Base-by-base conservation (phyloP, 2,888 invertebrate genomes). In the Drosophila anceps region DNA sequence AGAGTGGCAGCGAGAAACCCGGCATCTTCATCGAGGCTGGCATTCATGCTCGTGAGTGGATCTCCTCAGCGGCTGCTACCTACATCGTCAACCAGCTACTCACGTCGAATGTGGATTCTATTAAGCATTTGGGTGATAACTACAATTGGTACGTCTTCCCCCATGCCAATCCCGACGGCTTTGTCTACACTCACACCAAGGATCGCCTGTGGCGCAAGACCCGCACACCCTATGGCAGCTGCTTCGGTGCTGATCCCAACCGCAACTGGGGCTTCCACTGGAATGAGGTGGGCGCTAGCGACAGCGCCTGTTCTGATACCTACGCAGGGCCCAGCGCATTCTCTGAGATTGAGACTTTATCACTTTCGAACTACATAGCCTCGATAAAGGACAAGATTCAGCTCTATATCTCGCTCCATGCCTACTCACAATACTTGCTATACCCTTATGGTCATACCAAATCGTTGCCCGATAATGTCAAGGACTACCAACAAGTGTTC, bases 41-140 rank as follows among this genome's bases (percentile, higher is more conserved):
- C 44, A 96, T 96, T 81, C 94, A 96, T 71, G 96, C 95, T 0
- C 95, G 97, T 51, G 97, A 97, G 92, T 97, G 96, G 96, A 94
- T 96, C 7, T 94, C 95, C 0, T 95, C 96, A 0, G 95, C 96
- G 0, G 94, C 95, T 0, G 91, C 95, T 0, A 94, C 95, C 0
- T 96, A 95, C 79, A 92, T 96, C 2, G 91, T 95, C 8, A 94
- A 95, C 73, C 94, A 96, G 85, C 91, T 96, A 5, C 91, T 95
- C 13, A 94, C 93, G 64, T 95, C 95, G 39, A 91, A 93, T 0
- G 93, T 95, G 31, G 79, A 92, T 0, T 93, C 94, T 15, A 92
- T 95, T 0, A 92, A 92, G 61, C 75, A 91, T 9, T 94, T 95
- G 10, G 94, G 94, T 0, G 93, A 94, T 58, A 93, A 93, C 37